Conservation (phyloP, 1,140 invertebrate genomes). For the Zaprionus lachaisei region DNA sequence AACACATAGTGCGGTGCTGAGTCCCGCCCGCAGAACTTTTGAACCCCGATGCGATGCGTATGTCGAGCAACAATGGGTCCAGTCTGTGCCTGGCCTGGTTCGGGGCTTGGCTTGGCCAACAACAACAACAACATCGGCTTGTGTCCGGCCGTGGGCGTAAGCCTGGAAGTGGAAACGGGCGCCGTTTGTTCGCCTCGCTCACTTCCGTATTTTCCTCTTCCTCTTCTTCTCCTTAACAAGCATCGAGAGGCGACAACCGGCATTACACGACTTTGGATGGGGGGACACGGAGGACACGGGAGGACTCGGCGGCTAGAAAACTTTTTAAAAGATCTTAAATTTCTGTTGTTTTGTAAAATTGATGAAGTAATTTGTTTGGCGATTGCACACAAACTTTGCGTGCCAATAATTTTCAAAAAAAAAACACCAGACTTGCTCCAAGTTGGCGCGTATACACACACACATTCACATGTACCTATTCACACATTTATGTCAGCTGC, state of each 20-base stretch:
- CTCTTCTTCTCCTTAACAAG: neutral
- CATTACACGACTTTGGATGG: slow-evolving; percentile 8
- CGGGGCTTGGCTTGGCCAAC: too few species aligned
- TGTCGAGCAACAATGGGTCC: slow-evolving; percentile 39
- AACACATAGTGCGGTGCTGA: slow-evolving; percentile 10
- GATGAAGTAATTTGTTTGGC: slow-evolving; percentile 81
- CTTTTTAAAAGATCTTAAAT: slow-evolving; percentile 79
- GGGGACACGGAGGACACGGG: neutral
- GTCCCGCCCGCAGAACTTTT: slow-evolving; percentile 39
- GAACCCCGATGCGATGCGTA: slow-evolving; percentile 51
- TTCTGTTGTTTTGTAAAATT: slow-evolving; percentile 82
- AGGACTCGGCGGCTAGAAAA: slow-evolving; percentile 46
- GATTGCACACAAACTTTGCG: slow-evolving; percentile 79
- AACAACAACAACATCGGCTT: slow-evolving; percentile 25
- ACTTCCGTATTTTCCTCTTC: slow-evolving; percentile 47
- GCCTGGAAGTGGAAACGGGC: slow-evolving; percentile 14
- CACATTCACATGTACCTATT: neutral
- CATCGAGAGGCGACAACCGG: neutral
- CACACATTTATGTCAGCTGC: neutral
- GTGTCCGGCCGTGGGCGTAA: slow-evolving; percentile 13
- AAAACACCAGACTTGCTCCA: slow-evolving; percentile 63
- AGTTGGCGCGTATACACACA: slow-evolving; percentile 29
- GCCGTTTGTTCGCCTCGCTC: slow-evolving; percentile 17
- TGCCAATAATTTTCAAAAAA: slow-evolving; percentile 77
- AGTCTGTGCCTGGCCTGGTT: neutral